phyloP scores from a whole-genome alignment of 2,113 vertebrate species.

The Nansenia antarctica region DNA sequence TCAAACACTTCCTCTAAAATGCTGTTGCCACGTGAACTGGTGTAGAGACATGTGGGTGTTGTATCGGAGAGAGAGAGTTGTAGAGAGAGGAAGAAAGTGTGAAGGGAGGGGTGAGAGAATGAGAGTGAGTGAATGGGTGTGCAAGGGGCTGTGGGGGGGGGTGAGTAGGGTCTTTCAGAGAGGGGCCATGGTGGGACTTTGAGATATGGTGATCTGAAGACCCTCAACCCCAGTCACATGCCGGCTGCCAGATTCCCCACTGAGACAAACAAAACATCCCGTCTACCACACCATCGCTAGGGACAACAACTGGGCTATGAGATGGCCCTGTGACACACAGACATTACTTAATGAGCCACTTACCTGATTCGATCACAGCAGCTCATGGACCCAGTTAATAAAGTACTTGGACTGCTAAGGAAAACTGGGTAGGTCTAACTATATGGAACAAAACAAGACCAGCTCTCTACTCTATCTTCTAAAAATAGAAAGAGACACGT shows the following conservation, averaged over 20 bases:
- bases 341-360: constrained; percentile 21
- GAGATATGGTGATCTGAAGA: constrained; percentile 26
- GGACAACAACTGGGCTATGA: constrained; percentile 6
- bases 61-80: background rate
- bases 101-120: constrained; percentile 10
- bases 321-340: background rate
- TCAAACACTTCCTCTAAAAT: constrained; percentile 9
- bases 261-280: constrained; percentile 40
- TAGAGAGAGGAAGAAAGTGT: constrained; percentile 7
- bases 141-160: constrained; percentile 1
- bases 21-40: background rate
- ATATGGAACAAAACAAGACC: background rate
- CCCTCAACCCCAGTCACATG: constrained; percentile 39
- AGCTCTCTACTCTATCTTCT: background rate
- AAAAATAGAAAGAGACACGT: background rate
- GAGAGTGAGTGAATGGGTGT: constrained; percentile 17
- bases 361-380: background rate
- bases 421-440: background rate
- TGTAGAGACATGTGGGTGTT: background rate
- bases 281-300: constrained; percentile 6
- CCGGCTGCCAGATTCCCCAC: constrained; percentile 38
- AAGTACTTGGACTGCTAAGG: background rate
- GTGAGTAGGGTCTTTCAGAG: constrained; percentile 18
- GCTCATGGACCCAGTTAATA: background rate
- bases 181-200: constrained; percentile 19